Base-by-base conservation (phyloP, 1,140 invertebrate genomes). In the Procambarus virginalis region DNA sequence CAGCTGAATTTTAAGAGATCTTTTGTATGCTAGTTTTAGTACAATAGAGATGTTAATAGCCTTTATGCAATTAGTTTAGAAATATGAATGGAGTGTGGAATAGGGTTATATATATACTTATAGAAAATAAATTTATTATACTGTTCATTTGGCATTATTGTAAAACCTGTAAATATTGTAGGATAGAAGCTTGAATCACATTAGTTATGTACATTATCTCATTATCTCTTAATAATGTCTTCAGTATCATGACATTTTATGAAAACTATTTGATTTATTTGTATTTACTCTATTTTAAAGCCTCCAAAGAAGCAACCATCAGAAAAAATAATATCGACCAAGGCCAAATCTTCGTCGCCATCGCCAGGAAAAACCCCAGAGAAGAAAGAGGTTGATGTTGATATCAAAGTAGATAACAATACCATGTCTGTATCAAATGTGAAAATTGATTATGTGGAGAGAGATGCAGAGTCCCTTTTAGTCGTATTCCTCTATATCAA, bases 401-500 rank as follows among this genome's bases (percentile, higher is more conserved):
- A 55, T 0, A 73, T 22, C 3, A 86, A 77, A 58, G 79, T 34
- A 10, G 83, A 91, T 34, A 73, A 60, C 79, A 82, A 60, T n/a
- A 22, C 70, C 3, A 85, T 91, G 17, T 58, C 84, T n/a, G 83
- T 86, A n/a, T 55, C 79, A 9, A 91, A 51, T 77, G 73, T 88
- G 10, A 91, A 91, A 55, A 89, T 68, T n/a, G 91, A 91, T 48
- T 86, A 85, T 77, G 60, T 82, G 55, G 91, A 91, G 77, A 64
- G 82, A 48, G 83, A 86, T 86, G 86, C 84, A 20, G 86, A 85
- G 73, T 73, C 48, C 51, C 60, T 86, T 4, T 45, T 91, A 14
- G 88, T 64, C 14, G 51, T 91, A 51, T 89, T 82, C 58, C 83
- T 91, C 48, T 91, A 89, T 14, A 76, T 91, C 22, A 91, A 91